Conservation (phyloP, 2,888 invertebrate genomes). For the Drosophila meridiana region DNA sequence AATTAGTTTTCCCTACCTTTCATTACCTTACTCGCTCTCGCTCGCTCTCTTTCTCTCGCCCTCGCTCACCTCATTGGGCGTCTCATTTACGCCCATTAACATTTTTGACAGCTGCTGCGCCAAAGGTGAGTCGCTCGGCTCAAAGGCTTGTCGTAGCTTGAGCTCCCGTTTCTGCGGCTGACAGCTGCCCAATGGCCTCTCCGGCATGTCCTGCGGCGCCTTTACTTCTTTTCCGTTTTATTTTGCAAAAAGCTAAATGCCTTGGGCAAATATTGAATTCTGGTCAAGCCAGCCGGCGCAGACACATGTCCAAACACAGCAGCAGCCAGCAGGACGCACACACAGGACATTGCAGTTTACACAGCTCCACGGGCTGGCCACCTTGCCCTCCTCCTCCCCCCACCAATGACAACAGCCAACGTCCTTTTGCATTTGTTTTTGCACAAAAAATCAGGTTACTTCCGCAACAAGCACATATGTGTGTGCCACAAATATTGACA, state of each 20-base stretch:
- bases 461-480: conserved; percentile 52
- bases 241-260: conserved; percentile 47
- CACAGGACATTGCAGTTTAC: conserved; percentile 64
- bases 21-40: neutral
- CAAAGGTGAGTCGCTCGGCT: conserved; percentile 63
- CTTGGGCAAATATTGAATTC: conserved; percentile 59
- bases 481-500: conserved; percentile 69
- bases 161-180: conserved; percentile 42
- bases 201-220: conserved; percentile 63
- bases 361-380: conserved; percentile 52
- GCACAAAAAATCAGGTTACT: conserved; percentile 74
- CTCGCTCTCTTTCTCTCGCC: neutral
- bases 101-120: conserved; percentile 69
- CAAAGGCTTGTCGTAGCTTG: conserved; percentile 60
- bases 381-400: neutral
- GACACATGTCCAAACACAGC: conserved; percentile 70
- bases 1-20: conserved; percentile 67
- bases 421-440: conserved; percentile 50
- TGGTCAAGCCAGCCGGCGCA: conserved; percentile 58
- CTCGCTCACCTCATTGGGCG: conserved; percentile 61
- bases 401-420: conserved; percentile 4
- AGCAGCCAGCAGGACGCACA: conserved; percentile 43
- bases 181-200: conserved; percentile 65
- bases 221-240: conserved; percentile 4
- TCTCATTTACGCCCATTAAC: conserved; percentile 80